These are phyloP conservation scores for Sciurus vulgaris DNA, from an alignment of 2,797 vertebrate genomes.

Conservation along the genomic window DNA sequence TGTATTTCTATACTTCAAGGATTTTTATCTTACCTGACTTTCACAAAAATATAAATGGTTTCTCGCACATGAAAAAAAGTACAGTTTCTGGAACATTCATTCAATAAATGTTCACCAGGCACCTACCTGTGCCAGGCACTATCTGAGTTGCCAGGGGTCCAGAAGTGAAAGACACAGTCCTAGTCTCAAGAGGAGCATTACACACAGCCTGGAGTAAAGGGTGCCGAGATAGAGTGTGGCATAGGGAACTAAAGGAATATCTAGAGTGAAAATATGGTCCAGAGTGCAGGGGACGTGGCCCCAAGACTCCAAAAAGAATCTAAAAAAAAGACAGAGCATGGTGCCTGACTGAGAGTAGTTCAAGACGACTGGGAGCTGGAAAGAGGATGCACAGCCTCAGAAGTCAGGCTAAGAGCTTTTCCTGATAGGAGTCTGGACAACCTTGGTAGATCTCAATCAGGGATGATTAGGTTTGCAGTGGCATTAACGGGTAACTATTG, in stretches of 20 bases:
- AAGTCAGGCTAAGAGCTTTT: background rate
- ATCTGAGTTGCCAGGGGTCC: background rate
- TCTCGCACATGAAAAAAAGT: background rate
- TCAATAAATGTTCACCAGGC: constrained; percentile 2
- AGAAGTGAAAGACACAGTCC: background rate
- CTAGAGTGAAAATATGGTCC: background rate
- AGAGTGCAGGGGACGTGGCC: background rate
- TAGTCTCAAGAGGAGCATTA: background rate
- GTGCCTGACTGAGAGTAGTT: background rate
- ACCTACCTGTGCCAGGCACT: background rate
- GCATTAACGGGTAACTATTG: background rate
- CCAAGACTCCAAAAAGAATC: background rate
- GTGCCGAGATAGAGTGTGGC: background rate
- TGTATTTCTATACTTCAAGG: background rate
- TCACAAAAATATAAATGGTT: constrained; percentile 14
- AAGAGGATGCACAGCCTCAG: background rate
- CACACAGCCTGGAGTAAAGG: background rate
- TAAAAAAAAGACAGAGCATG: background rate
- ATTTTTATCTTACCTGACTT: constrained; percentile 36
- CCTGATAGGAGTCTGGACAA: background rate
- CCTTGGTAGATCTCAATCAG: background rate
- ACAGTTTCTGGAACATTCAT: background rate
- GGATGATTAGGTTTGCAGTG: background rate
- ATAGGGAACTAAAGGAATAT: background rate
- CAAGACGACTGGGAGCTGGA: too few species aligned